Evolutionary conservation across 2,888 invertebrate genomes (phyloP), one percentile per base, ranked within the genome.

Genomic region (Andrena dorsata): DNA sequence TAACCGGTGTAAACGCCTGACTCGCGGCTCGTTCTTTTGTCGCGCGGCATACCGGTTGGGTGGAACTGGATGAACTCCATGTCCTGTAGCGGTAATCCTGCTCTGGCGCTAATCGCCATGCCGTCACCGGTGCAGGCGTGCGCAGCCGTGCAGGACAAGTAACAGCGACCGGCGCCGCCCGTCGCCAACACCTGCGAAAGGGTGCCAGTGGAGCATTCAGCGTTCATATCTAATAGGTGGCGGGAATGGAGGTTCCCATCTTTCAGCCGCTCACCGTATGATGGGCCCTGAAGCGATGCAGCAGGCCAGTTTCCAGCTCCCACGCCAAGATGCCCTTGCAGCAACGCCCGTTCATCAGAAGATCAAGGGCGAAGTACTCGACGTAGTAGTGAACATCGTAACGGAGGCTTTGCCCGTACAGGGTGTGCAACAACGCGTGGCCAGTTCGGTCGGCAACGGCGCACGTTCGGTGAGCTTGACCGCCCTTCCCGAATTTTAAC

Each of bases 41-140:
- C 23, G 30, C 1, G 3, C 13, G 6, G 7, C 72, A 74, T 86
- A 96, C 98, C 98, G 65, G 99, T 99, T 0, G 99, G 99, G 94
- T 99, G 99, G 95, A 99, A 99, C 95, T 99, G 99, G 74, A 99
- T 97, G 93, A 99, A 99, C 95, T 99, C 99, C 96, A 99, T 96
- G 94, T 99, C 99, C 94, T 99, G 97, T 92, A 97, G 97, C 85
- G 98, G 98, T 53, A 99, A 95, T 16, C 98, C 98, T 76, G 99
- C 99, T 81, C 99, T 96, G 26, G 98, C 96, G 0, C 97, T 96
- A 97, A 99, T 98, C 10, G 98, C 99, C 16, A 97, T 98, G 74
- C 99, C 99, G 94, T 99, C 99, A 70, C 98, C 99, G 0, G 99
- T 99, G 94, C 98, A 99, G 0, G 99, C 98, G 95, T 99, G 99